Conservation (phyloP, 2,797 vertebrate genomes). For the Gambelia wislizenii region DNA sequence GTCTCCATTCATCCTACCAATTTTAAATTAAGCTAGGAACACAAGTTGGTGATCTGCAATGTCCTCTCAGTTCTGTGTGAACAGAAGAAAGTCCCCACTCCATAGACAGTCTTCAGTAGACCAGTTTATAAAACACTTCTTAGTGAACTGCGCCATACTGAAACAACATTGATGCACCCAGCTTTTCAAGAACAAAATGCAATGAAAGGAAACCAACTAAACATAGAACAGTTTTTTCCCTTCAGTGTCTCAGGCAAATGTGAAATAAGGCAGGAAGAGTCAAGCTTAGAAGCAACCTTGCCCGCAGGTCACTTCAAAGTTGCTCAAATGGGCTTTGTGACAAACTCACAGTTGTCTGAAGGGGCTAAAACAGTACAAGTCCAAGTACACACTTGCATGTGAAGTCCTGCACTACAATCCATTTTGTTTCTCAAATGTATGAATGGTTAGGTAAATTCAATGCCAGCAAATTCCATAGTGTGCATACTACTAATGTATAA, state of each 20-base stretch:
- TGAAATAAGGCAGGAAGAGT: rapidly evolving
- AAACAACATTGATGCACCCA: neutral
- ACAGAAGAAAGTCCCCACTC: neutral
- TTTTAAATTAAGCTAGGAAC: neutral
- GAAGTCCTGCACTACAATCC: slow-evolving; percentile 6
- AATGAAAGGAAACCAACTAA: slow-evolving; percentile 5
- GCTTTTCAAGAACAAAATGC: neutral
- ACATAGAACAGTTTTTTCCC: neutral
- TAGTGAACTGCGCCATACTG: neutral
- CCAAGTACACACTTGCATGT: too few relatives aligned
- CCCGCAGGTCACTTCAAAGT: neutral
- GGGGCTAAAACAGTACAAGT: neutral
- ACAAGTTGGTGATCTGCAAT: neutral
- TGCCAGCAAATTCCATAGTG: neutral
- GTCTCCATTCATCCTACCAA: neutral
- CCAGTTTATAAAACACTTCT: neutral
- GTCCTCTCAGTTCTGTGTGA: neutral
- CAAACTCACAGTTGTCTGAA: neutral
- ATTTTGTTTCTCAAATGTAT: neutral
- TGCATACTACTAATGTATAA: neutral
- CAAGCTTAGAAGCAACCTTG: neutral
- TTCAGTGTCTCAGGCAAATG: neutral
- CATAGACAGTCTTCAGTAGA: neutral
- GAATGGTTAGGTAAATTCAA: neutral
- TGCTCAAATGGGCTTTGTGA: slow-evolving; percentile 3